Conservation (phyloP, 2,888 invertebrate genomes). For the Diplazon laetatorius region DNA sequence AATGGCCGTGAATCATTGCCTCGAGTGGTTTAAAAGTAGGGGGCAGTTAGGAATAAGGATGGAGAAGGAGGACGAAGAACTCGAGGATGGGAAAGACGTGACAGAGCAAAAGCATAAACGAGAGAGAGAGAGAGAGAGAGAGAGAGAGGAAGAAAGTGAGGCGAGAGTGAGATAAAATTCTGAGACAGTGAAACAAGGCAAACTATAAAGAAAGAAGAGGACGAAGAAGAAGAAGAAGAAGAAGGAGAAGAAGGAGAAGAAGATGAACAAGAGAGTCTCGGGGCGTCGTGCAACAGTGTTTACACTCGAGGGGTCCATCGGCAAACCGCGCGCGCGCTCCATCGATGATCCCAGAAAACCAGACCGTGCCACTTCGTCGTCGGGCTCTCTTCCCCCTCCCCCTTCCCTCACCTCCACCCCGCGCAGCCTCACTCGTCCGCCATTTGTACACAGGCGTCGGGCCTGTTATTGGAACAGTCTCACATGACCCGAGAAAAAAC, state of each 20-base stretch:
- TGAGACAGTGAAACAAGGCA: too few species aligned
- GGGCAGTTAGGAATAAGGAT: slow-evolving; percentile 59
- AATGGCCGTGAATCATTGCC: slow-evolving; percentile 69
- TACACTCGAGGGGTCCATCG: slow-evolving; percentile 55
- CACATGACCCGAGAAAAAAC: slow-evolving; percentile 43
- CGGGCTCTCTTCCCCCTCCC: slow-evolving; percentile 3
- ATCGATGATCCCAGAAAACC: slow-evolving; percentile 74
- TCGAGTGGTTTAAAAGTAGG: slow-evolving; percentile 68
- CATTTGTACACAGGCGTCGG: slow-evolving; percentile 57
- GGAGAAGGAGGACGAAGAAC: slow-evolving; percentile 60
- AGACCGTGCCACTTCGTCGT: slow-evolving; percentile 68
- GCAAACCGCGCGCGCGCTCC: slow-evolving; percentile 68
- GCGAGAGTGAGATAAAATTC: too few species aligned
- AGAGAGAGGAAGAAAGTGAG: too few species aligned
- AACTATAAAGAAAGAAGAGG: too few species aligned
- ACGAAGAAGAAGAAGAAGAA: slow-evolving; percentile 38
- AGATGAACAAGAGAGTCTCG: slow-evolving; percentile 46
- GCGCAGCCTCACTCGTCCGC: slow-evolving; percentile 22
- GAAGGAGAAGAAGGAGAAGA: slow-evolving; percentile 55
- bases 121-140: slow-evolving; percentile 16
- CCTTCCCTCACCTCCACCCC: too few species aligned
- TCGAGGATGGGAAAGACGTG: slow-evolving; percentile 42
- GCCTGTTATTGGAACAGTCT: slow-evolving; percentile 48
- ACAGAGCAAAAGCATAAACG: slow-evolving; percentile 51
- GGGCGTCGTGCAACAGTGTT: slow-evolving; percentile 62